Evolutionary conservation across 1,140 invertebrate species (phyloP).

Genomic region (Pachypeltis micranthus): DNA sequence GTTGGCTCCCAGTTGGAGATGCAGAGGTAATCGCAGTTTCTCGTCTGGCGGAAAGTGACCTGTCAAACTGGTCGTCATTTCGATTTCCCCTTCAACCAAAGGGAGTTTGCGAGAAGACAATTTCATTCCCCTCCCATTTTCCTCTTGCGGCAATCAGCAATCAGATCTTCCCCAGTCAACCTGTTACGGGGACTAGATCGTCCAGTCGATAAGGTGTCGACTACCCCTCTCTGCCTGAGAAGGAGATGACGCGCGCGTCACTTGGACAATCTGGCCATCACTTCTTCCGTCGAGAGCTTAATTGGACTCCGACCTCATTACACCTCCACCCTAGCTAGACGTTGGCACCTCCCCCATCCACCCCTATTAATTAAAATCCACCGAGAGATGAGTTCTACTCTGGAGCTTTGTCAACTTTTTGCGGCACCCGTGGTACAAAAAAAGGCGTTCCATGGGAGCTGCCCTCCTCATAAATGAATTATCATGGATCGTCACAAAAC

Average conservation of each 20-base stretch:
- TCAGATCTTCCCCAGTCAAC: background rate
- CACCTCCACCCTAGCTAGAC: background rate
- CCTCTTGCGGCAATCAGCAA: background rate
- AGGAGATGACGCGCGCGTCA: background rate
- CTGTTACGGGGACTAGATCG: background rate
- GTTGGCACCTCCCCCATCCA: too few species aligned
- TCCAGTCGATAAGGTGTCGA: background rate
- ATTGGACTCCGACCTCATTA: constrained; percentile 9
- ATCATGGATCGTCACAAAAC: too few species aligned
- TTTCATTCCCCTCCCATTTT: background rate
- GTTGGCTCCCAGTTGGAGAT: too few species aligned
- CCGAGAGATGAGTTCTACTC: too few species aligned
- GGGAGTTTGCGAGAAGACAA: background rate
- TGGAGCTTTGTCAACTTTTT: too few species aligned
- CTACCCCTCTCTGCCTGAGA: too few species aligned
- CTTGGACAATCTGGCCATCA: background rate
- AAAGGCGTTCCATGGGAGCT: too few species aligned
- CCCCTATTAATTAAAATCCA: too few species aligned
- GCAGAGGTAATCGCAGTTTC: too few species aligned
- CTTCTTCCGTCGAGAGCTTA: constrained; percentile 4
- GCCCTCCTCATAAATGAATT: too few species aligned
- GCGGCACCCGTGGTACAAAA: too few species aligned
- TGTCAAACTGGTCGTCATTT: too few species aligned
- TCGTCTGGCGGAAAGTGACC: constrained; percentile 6
- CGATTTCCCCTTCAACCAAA: background rate